A percentile compares a stretch with the other conserved stretches of the same genome.
phyloP scores from a whole-genome alignment of 2,888 invertebrate genomes.

The Lydus trimaculatus region DNA sequence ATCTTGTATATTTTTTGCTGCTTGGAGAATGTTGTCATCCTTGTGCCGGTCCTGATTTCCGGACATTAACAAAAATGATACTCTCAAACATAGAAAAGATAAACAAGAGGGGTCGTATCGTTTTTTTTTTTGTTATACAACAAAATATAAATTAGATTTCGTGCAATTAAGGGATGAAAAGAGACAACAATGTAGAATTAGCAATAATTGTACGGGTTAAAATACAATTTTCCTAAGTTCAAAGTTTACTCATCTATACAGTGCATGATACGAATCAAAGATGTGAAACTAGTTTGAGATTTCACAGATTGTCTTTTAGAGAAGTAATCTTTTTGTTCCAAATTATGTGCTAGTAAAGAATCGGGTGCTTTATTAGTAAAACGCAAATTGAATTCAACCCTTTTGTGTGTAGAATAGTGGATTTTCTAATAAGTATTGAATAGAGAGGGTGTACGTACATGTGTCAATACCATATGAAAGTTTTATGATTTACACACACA shows the following conservation, averaged over 20 bases:
- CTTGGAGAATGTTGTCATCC: neutral
- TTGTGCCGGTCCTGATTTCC: too few relatives aligned
- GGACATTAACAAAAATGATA: neutral
- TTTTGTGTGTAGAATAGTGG: neutral
- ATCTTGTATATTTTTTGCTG: neutral
- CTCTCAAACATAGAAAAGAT: neutral
- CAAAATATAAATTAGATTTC: neutral
- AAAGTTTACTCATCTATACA: too few relatives aligned
- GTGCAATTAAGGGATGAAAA: neutral
- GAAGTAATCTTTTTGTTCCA: too few relatives aligned
- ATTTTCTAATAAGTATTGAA: neutral
- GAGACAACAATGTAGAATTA: too few relatives aligned
- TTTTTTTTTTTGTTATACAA: neutral
- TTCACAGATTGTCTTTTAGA: too few relatives aligned
- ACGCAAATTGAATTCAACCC: too few relatives aligned
- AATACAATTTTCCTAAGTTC: too few relatives aligned
- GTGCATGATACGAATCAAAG: too few relatives aligned
- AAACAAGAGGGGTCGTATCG: neutral
- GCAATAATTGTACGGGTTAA: too few relatives aligned
- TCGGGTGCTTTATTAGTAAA: neutral
- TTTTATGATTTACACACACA: constrained; percentile 3
- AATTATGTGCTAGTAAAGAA: too few relatives aligned
- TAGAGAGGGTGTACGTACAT: neutral
- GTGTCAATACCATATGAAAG: constrained; percentile 1
- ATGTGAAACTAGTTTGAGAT: too few relatives aligned